Conservation (phyloP, 2,888 invertebrate species). For the Catocala fraxini region DNA sequence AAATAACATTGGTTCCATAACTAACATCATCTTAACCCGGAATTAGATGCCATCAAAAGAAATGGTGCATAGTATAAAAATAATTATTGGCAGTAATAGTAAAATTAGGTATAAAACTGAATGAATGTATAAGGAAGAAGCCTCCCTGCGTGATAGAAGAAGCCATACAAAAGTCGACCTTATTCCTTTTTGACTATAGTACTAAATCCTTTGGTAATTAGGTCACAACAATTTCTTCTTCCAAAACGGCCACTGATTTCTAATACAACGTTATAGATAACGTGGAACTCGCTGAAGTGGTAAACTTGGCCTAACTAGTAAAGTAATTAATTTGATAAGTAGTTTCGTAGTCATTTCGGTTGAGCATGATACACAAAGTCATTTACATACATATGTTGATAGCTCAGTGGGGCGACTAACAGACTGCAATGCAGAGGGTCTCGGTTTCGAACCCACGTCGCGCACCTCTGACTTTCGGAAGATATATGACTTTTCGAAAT, state of each 20-base stretch:
- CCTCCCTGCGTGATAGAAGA: background rate
- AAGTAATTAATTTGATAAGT: constrained; percentile 35
- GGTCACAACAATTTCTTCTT: background rate
- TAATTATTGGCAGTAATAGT: constrained; percentile 4
- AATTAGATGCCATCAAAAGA: constrained; percentile 1
- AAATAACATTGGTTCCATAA: background rate
- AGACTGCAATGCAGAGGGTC: too few relatives aligned
- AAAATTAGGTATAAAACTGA: background rate
- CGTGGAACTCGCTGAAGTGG: constrained; percentile 17
- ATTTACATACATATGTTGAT: too few relatives aligned
- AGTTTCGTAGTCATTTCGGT: constrained; percentile 28
- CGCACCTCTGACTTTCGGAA: too few relatives aligned
- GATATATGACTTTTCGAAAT: too few relatives aligned
- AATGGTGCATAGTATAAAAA: background rate
- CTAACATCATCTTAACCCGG: background rate
- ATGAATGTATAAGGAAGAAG: background rate
- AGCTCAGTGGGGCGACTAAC: too few relatives aligned
- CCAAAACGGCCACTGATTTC: background rate
- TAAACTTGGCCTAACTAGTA: constrained; percentile 30
- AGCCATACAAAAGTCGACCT: background rate
- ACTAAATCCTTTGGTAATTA: background rate
- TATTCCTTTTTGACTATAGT: background rate
- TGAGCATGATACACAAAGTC: too few relatives aligned
- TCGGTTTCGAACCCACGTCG: too few relatives aligned
- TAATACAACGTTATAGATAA: constrained; percentile 1